These are phyloP conservation scores for Nasonia oneida DNA, from an alignment of 2,888 invertebrate genomes.

Conservation along the genomic window DNA sequence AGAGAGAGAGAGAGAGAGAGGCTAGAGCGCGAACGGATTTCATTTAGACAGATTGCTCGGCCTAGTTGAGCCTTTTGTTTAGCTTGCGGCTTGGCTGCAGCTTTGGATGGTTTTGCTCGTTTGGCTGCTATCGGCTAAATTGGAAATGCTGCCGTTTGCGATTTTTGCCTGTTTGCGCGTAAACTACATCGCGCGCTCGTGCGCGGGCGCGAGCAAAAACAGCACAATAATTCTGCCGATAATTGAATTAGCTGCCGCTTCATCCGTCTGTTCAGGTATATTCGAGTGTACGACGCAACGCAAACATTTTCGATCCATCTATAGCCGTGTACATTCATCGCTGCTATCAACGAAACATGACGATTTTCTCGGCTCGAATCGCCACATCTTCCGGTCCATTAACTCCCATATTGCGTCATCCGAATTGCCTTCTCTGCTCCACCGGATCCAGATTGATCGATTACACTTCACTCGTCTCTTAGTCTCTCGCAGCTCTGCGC, in stretches of 20 bases:
- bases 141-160: not conserved
- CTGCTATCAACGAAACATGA: slow-evolving; percentile 10
- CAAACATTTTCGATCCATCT: not conserved
- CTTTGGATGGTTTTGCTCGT: not conserved
- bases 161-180: not conserved
- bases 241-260: not conserved
- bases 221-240: not conserved
- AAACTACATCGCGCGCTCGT: not conserved
- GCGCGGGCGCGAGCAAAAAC: not conserved
- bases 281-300: too few species aligned
- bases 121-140: not conserved
- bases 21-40: slow-evolving; percentile 34
- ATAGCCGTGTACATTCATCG: not conserved
- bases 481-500: not conserved
- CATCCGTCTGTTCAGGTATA: not conserved
- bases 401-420: slow-evolving; percentile 40
- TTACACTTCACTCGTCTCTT: slow-evolving; percentile 25
- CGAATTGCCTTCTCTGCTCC: slow-evolving; percentile 32
- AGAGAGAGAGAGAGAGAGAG: not conserved
- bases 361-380: slow-evolving; percentile 19
- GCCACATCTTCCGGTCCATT: slow-evolving; percentile 48
- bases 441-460: slow-evolving; percentile 45
- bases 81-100: not conserved
- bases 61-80: slow-evolving; percentile 10
- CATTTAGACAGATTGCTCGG: slow-evolving; percentile 49